These are phyloP conservation scores for Heliornis fulica DNA, from an alignment of 2,113 vertebrate species.

Conservation along the genomic window DNA sequence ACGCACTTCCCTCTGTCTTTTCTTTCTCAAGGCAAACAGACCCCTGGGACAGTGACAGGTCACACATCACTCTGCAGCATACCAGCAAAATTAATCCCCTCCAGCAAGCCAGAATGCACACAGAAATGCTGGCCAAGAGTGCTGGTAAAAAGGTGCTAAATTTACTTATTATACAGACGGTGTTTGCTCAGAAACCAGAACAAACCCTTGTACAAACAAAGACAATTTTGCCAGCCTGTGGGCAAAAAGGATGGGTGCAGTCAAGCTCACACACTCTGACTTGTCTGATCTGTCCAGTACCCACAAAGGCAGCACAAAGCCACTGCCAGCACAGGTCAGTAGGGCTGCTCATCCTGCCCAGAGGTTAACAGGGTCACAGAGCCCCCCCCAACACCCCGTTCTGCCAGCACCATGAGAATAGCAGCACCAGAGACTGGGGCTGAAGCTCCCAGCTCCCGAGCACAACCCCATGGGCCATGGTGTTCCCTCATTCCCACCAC, in stretches of 20 bases:
- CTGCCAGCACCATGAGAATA: rapidly evolving
- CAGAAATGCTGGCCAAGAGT: neutral
- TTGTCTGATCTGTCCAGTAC: neutral
- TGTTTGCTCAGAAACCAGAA: neutral
- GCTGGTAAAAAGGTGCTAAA: neutral
- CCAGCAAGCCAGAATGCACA: neutral
- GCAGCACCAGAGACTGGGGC: rapidly evolving
- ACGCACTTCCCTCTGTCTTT: rapidly evolving
- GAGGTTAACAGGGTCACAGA: neutral
- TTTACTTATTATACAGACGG: neutral
- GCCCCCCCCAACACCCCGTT: neutral
- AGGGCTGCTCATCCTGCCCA: neutral
- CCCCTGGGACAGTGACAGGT: neutral
- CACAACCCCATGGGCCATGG: rapidly evolving
- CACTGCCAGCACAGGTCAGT: neutral
- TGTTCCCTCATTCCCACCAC: rapidly evolving
- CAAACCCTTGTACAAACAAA: neutral
- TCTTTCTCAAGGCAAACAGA: neutral
- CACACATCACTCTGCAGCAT: rapidly evolving
- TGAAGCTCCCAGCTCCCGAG: neutral
- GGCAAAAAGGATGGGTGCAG: neutral
- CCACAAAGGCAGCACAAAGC: neutral
- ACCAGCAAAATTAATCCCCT: neutral
- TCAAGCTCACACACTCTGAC: neutral
- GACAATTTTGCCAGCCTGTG: neutral